Evolutionary conservation across 2,113 vertebrate genomes (phyloP), one percentile per base, ranked within the genome.

Genomic region (Istiophorus platypterus): DNA sequence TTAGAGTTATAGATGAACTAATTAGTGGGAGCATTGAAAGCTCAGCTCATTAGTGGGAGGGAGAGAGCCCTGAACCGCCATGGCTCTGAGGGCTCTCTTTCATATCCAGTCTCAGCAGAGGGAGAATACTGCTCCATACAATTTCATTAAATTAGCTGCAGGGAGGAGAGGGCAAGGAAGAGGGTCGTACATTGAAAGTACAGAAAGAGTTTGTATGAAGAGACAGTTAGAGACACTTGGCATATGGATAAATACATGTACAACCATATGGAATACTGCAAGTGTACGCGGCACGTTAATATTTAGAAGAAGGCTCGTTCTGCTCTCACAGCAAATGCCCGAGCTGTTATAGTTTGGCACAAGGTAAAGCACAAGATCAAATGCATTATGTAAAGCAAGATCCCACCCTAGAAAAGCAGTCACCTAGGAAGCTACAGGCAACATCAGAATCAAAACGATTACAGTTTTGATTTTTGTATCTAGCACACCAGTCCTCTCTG

Each of bases 1-100:
- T 95, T 93, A 94, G 93, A 92, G 94, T 96, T 94, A 93, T 94
- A 93, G 95, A 95, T 96, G 95, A 95, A 94, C 93, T 95, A 95
- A 95, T 96, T 95, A 95, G 92, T 81, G 80, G 85, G 84, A 42
- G 61, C 90, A 90, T 67, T 90, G 91, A 95, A 93, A 93, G 93
- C 93, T 93, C 89, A 81, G 89, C 95, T 95, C 95, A 95, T 95
- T 95, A 95, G 93, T 84, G 82, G 89, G 89, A 89, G 89, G 90
- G 89, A 92, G 89, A 91, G 81, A 90, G 81, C 84, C 86, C 88
- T 82, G 77, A 77, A 91, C 92, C 70, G 80, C 87, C 80, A 57
- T 58, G 80, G 82, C 92, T 91, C 92, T 89, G 86, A 92, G 91
- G 91, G 85, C 88, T 90, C 73, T 84, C 85, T 90, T 90, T 93